Base-by-base conservation (phyloP, 2,797 vertebrate species). In the Cyprinodon diabolis region DNA sequence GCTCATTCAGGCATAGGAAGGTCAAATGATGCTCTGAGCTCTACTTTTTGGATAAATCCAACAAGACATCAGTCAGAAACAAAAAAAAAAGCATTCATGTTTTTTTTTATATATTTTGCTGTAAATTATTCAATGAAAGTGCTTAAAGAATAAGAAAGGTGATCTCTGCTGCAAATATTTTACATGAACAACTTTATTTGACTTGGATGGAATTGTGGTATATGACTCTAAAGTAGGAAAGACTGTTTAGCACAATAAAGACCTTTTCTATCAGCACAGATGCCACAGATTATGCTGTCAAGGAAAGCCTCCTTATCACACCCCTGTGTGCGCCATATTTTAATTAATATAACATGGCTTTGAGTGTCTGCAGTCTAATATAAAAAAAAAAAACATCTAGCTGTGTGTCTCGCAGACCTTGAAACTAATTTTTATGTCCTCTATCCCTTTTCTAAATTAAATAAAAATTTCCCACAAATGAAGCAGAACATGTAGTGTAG, bases 391-490 rank as follows among this genome's bases (percentile, higher is more conserved):
- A 65, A 65, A 65, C 43, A 12, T 13, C 11, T 45, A 65, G 40
- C 45, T 65, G 43, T 69, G 35, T 21, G 17, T 23, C 35, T 30
- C 9, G 15, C 14, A 23, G 37, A 51, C 43, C 43, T 60, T 69
- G 67, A 35, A 54, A 43, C n/a, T 11, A 12, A 45, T n/a, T 23
- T 63, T 25, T 35, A 47, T 52, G 62, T 62, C 67, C 51, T 67
- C 35, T 43, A 11, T 51, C 30, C 35, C 6, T 54, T 47, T 30
- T 63, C n/a, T 14, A 75, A 75, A 68, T 68, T 65, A 75, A 69
- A 69, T 63, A 54, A 55, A 75, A 63, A 17, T 55, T 45, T 12
- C 65, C 49, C 48, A 63, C 57, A 75, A 69, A 69, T 69, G 56
- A 68, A 74, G 43, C 25, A 51, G 52, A 17, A 51, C 30, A 10